These are phyloP conservation scores for Eclectus roratus DNA, from an alignment of 2,113 vertebrate species.

Conservation along the genomic window DNA sequence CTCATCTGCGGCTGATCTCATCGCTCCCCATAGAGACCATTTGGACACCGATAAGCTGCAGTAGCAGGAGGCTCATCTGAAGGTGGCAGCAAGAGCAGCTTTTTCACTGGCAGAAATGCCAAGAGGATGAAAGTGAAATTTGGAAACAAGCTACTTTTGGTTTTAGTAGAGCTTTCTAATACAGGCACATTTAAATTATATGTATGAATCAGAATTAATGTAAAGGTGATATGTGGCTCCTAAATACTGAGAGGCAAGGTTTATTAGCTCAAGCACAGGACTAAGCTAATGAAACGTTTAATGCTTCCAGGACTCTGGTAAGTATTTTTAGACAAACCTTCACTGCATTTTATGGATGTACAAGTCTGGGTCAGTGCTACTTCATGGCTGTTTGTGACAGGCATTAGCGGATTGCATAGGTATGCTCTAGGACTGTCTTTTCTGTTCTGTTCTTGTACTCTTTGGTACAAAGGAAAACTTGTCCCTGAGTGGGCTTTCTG, in stretches of 20 bases:
- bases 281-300: slow-evolving; percentile 13
- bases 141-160: neutral
- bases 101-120: neutral
- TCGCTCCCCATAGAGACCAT: accelerated
- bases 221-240: neutral
- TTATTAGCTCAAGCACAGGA: slow-evolving; percentile 4
- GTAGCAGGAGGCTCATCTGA: neutral
- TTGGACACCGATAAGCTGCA: neutral
- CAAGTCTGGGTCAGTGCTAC: slow-evolving; percentile 43
- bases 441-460: neutral
- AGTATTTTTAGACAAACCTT: slow-evolving; percentile 35
- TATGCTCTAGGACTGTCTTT: neutral
- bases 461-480: slow-evolving; percentile 32
- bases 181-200: neutral
- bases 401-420: neutral
- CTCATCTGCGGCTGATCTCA: neutral
- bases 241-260: neutral
- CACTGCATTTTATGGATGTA: slow-evolving; percentile 32
- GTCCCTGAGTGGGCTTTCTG: neutral
- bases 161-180: neutral
- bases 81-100: neutral
- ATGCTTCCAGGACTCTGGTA: slow-evolving; percentile 7
- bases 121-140: neutral
- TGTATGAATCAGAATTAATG: neutral
- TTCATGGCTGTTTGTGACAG: neutral